phyloP scores from a whole-genome alignment of 2,113 vertebrate genomes.

The Edolisoma coerulescens region DNA sequence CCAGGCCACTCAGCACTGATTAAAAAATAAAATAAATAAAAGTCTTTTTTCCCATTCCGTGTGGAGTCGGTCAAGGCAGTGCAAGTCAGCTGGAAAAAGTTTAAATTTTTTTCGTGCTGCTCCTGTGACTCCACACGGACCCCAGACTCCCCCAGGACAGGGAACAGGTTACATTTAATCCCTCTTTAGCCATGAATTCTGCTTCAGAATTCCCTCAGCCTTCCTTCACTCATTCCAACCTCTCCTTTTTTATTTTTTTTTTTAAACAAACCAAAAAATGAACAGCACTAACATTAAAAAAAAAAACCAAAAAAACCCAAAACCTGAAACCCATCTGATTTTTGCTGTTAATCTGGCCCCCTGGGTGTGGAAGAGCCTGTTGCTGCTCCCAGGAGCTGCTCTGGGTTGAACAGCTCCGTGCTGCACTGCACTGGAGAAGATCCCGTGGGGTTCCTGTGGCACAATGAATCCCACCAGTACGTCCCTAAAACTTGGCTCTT shows the following conservation, averaged over 20 bases:
- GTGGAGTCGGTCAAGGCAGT: no score
- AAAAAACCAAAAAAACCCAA: no score
- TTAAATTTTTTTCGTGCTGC: neutral
- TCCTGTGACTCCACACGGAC: neutral
- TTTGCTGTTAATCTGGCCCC: neutral
- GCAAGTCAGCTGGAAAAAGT: neutral
- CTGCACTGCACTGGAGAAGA: neutral
- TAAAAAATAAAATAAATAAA: neutral
- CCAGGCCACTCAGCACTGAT: neutral
- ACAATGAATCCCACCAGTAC: neutral
- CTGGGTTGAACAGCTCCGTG: neutral
- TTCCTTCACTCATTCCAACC: accelerated
- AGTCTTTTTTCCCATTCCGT: accelerated
- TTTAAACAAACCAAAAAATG: neutral
- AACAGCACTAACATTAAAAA: neutral
- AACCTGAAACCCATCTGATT: neutral
- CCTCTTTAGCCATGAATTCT: neutral
- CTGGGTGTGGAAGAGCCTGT: neutral
- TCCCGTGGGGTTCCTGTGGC: neutral
- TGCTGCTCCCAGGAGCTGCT: neutral
- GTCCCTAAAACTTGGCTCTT: neutral
- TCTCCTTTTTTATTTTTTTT: neutral
- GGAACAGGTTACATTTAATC: neutral
- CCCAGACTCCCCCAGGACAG: neutral
- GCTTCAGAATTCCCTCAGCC: neutral